A percentile compares a stretch with the other conserved stretches of the same genome.
These are phyloP conservation scores for Anguilla rostrata DNA, from an alignment of 2,113 vertebrate species.

Conservation along the genomic window DNA sequence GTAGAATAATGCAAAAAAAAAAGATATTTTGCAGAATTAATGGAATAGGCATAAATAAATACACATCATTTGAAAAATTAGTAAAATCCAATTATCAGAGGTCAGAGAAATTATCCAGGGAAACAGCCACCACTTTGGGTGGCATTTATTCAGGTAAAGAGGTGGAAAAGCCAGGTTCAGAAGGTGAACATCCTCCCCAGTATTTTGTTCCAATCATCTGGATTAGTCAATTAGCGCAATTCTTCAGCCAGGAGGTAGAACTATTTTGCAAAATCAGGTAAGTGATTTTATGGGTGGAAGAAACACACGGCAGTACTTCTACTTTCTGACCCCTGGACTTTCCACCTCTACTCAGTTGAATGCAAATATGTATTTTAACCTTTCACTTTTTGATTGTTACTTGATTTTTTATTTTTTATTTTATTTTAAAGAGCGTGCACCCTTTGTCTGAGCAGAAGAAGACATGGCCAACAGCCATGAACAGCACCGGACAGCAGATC, in stretches of 20 bases:
- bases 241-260: too few species aligned
- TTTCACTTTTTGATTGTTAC: not conserved
- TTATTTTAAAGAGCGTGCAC: not conserved
- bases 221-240: too few species aligned
- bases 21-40: not conserved
- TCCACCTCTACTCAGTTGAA: not conserved
- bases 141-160: too few species aligned
- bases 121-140: too few species aligned
- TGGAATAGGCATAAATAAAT: not conserved
- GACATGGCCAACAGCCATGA: not conserved
- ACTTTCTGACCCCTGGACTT: too few species aligned
- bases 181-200: too few species aligned
- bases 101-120: not conserved
- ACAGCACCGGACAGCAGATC: not conserved
- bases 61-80: not conserved
- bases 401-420: not conserved
- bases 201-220: too few species aligned
- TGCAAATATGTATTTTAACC: not conserved
- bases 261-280: too few species aligned
- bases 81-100: not conserved
- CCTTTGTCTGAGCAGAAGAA: not conserved
- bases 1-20: too few species aligned
- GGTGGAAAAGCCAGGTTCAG: too few species aligned
- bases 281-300: too few species aligned
- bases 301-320: too few species aligned